These are phyloP conservation scores for Aphodius sticticus DNA, from an alignment of 2,888 invertebrate species.

Conservation along the genomic window DNA sequence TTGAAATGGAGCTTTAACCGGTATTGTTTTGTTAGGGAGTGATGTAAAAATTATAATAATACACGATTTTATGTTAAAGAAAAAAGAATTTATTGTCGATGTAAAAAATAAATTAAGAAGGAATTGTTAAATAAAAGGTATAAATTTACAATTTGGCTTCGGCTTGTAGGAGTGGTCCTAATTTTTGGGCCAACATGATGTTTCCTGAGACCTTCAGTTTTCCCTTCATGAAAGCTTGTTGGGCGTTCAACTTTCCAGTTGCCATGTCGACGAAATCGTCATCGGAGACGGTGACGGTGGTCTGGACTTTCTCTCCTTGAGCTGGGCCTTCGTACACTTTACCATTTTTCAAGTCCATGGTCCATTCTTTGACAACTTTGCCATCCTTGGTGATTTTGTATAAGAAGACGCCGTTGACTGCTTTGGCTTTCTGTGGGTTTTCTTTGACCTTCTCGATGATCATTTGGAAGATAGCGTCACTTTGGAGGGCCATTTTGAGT, in stretches of 20 bases:
- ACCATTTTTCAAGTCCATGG: slow-evolving; percentile 85
- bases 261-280: slow-evolving; percentile 84
- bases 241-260: slow-evolving; percentile 80
- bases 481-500: slow-evolving; percentile 64
- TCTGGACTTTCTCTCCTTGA: slow-evolving; percentile 73
- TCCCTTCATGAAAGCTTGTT: slow-evolving; percentile 90
- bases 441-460: slow-evolving; percentile 77
- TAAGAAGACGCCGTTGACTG: slow-evolving; percentile 82
- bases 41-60: not conserved
- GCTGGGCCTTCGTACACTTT: slow-evolving; percentile 81
- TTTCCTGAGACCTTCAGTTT: slow-evolving; percentile 92
- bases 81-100: not conserved
- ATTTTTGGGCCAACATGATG: slow-evolving; percentile 91
- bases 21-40: not conserved
- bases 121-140: not conserved
- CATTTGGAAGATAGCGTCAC: slow-evolving; percentile 80
- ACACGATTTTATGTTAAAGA: not conserved
- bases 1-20: no score
- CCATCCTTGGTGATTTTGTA: slow-evolving; percentile 88
- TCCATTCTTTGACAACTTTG: slow-evolving; percentile 84
- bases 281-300: slow-evolving; percentile 86
- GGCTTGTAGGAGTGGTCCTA: slow-evolving; percentile 80
- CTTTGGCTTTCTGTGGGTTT: slow-evolving; percentile 77
- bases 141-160: slow-evolving; percentile 74
- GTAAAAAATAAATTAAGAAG: not conserved